Base-by-base conservation (phyloP, 2,888 invertebrate genomes). In the Oscheius sp. region DNA sequence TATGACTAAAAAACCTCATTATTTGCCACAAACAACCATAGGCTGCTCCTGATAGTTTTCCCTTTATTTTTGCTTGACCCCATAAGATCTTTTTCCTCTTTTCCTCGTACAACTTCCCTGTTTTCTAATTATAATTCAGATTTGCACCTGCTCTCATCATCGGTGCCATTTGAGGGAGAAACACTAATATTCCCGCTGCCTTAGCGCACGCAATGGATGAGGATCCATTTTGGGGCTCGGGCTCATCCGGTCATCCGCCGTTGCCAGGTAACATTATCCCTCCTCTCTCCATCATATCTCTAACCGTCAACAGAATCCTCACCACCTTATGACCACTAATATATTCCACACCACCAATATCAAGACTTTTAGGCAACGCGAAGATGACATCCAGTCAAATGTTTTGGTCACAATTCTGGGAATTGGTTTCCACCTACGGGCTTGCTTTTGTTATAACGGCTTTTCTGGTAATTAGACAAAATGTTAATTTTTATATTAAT, bases 251-350 rank as follows among this genome's bases (percentile, higher is more conserved):
- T 66, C 66, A 66, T 25, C 66, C 49, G 66, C 29, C 66, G 66
- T 66, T 66, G 66, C 66, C 66, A 66, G 66, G 66, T 66, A 52
- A 66, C 66, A 23, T 66, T 66, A 66, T 66, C 66, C 52, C 52
- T 49, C 49, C 21, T 16, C 61, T 61, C 45, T 18, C 25, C 46
- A 35, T 35, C 35, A 35, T 35, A 35, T 35, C 35, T 35, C 35
- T 35, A 35, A 35, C 35, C 35, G 9, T 66, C 29, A 49, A 27
- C 52, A 29, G 52, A 35, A 23, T 52, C 18, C 27, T 21, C 35
- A 35, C 35, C 43, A 45, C 45, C 63, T 41, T 45, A 3, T 45
- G 18, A 45, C 13, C 43, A 16, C 25, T 35, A 3, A 35, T 35
- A 35, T 63, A 43, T 29, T 58, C 58, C 58, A 13, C 58, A 18